Base-by-base conservation (phyloP, 37 sponge, comb jelly and placozoan genomes). In the Dysidea cf. avara region DNA sequence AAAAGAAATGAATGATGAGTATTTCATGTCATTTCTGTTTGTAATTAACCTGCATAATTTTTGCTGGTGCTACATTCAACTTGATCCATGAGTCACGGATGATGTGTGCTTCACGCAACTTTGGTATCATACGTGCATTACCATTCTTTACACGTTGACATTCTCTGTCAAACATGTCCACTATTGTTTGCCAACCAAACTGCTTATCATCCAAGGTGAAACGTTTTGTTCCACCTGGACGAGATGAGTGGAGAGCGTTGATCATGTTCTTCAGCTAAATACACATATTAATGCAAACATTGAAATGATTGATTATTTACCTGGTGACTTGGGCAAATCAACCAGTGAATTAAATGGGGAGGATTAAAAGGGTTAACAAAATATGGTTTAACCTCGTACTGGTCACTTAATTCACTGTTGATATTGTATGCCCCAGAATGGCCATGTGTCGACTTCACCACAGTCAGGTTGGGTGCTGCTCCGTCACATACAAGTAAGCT, bases 241-340 rank as follows among this genome's bases (percentile, higher is more conserved):
- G 78, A 31, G 78, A 77, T n/a, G 68, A 53, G 36, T 67, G 57
- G 18, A 77, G 57, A 3, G 68, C 40, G 28, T 31, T 56, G 2
- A 77, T 31, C 78, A 77, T 77, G 29, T 77, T 77, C 60, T 77
- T 77, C 48, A 66, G 68, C 78, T 77, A 36, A 4, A 49, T 48
- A 48, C n/a, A 51, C 34, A 53, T 3, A 50, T 29, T 28, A 9
- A 25, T 64, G 39, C 24, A 21, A 5, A 59, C 16, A 9, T 24
- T 36, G 25, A 24, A 73, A 7, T 21, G 25, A 52, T 28, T 55
- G 9, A 22, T 39, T 31, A 53, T 9, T 12, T 73, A 71, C 56
- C 56, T 71, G 72, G 36, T 71, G 72, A 22, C 72, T 71, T 28
- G 72, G 72, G 22, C 74, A 73, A 30, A 73, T 73, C 6, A 73